Base-by-base conservation (phyloP, 2,113 vertebrate species). In the Pachypanchax playfairii region DNA sequence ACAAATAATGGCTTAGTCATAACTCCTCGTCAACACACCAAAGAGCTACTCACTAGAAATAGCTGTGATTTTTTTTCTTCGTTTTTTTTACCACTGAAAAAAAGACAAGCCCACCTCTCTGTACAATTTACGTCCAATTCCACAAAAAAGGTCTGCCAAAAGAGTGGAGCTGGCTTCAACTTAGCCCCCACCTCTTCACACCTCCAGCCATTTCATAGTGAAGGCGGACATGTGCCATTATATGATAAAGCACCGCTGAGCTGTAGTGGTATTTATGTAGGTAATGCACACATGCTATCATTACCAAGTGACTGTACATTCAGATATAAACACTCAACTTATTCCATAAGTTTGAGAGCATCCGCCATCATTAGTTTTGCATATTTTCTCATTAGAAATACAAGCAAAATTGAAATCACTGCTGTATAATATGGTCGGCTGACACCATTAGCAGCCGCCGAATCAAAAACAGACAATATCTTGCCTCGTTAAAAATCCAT, bases 401-500 rank as follows among this genome's bases (percentile, higher is more conserved):
- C 0, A 25, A 71, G 22, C 46, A 55, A 79, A n/a, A 60, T 73
- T 13, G 10, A 66, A 78, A 46, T 64, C 68, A 52, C 8, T 17
- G 69, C 62, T 81, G 22, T 38, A 50, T 71, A 75, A 71, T 65
- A 68, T 60, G 59, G 61, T 38, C 14, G 38, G 73, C 60, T 66
- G 73, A 56, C 73, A 31, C 70, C 66, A 60, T 63, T 68, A 79
- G 86, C 66, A 78, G 76, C 73, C 70, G 65, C 85, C 46, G 49
- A 89, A 82, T 89, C 81, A 84, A 72, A 80, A 54, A 75, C 73
- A 82, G 78, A 75, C 31, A 72, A 87, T 65, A 85, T 85, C 81
- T 65, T 71, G 70, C 75, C 72, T 89, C 88, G 79, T 92, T 89
- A 92, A 91, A 92, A 88, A 51, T 66, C 70, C 82, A 89, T 92